A percentile compares a stretch with the other conserved stretches of the same genome.
Evolutionary conservation across 2,113 vertebrate genomes (phyloP).

Genomic region (Pelobates fuscus): DNA sequence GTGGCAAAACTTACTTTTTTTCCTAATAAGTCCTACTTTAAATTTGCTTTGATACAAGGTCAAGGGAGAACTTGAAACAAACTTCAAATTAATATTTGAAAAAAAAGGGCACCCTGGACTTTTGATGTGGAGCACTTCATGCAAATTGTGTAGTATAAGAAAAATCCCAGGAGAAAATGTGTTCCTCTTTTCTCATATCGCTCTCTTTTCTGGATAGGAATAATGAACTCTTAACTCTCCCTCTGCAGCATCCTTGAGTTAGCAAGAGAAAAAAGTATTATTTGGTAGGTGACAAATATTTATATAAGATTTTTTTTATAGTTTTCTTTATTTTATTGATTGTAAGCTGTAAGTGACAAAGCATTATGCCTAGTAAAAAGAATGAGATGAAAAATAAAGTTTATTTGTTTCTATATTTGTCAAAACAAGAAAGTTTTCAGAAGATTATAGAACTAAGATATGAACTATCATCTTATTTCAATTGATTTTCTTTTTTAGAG

Average conservation of each 20-base stretch:
- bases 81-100: slow-evolving; percentile 93
- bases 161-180: slow-evolving; percentile 79
- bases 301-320: slow-evolving; percentile 59
- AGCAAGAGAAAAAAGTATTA: slow-evolving; percentile 74
- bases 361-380: background rate
- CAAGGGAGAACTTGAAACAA: slow-evolving; percentile 83
- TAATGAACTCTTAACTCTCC: slow-evolving; percentile 94
- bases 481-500: too few relatives aligned
- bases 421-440: background rate
- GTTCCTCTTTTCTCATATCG: slow-evolving; percentile 81
- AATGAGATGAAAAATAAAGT: background rate
- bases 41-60: slow-evolving; percentile 86
- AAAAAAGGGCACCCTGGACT: slow-evolving; percentile 82
- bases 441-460: too few relatives aligned
- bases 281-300: slow-evolving; percentile 68
- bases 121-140: slow-evolving; percentile 95
- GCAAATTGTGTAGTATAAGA: slow-evolving; percentile 85
- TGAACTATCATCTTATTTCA: too few relatives aligned
- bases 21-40: slow-evolving; percentile 73
- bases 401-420: background rate
- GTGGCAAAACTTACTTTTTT: slow-evolving; percentile 69
- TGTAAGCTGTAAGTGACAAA: slow-evolving; percentile 4
- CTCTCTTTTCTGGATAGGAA: slow-evolving; percentile 76
- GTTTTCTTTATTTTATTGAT: slow-evolving; percentile 17
- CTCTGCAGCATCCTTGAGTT: slow-evolving; percentile 76